Percentiles rank a stretch among this genome's conserved stretches.
Evolutionary conservation across 2,797 vertebrate species (phyloP).

Genomic region (Phataginus tricuspis): DNA sequence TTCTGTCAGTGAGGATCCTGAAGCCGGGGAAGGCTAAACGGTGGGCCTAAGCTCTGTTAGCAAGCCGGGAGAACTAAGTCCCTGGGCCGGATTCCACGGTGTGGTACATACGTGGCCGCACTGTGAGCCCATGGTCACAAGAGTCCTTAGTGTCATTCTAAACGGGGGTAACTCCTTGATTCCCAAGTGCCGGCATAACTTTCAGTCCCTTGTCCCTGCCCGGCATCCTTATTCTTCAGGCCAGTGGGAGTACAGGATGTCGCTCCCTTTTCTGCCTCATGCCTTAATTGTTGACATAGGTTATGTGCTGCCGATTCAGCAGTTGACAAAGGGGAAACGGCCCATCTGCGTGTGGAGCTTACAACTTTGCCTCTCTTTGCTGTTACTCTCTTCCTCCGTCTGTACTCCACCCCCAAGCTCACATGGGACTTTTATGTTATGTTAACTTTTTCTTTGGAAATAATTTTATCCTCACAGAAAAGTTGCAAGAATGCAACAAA

Average conservation of each 20-base stretch:
- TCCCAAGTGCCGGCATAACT: not conserved
- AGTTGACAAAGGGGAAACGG: not conserved
- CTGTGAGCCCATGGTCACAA: rapidly evolving
- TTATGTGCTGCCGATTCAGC: not conserved
- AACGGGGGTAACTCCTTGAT: not conserved
- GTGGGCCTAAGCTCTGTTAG: not conserved
- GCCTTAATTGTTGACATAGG: not conserved
- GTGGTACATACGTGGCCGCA: rapidly evolving
- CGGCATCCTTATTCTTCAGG: not conserved
- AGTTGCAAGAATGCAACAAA: not conserved
- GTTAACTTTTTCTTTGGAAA: not conserved
- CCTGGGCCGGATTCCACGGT: not conserved
- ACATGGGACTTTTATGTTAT: not conserved
- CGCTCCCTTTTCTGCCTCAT: not conserved
- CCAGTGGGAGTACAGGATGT: not conserved
- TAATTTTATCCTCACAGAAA: not conserved
- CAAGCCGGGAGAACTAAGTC: not conserved
- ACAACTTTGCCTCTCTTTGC: not conserved
- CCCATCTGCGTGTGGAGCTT: not conserved
- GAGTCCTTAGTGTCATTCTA: not conserved
- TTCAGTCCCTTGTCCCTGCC: not conserved
- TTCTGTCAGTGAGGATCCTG: not conserved
- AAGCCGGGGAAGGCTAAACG: not conserved
- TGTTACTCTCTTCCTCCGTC: not conserved
- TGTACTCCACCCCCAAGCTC: not conserved